phyloP scores from a whole-genome alignment of 2,797 vertebrate genomes.

The Syndactyla subalaris region DNA sequence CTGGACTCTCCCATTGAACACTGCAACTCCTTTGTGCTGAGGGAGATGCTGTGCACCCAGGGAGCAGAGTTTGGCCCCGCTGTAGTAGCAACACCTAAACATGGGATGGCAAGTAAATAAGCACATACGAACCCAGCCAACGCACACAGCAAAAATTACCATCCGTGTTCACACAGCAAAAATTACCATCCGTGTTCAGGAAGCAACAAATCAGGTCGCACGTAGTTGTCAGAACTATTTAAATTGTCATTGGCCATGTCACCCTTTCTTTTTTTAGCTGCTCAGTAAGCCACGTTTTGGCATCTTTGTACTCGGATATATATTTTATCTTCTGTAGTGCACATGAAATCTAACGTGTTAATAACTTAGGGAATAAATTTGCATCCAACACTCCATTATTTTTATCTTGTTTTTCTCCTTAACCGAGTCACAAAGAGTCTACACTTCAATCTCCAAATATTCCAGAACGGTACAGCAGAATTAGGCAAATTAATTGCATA shows the following conservation, averaged over 20 bases:
- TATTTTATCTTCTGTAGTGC: conserved; percentile 20
- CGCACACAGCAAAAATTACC: background rate
- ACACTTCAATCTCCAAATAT: conserved; percentile 28
- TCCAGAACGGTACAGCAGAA: background rate
- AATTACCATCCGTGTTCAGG: background rate
- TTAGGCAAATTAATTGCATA: conserved; percentile 34
- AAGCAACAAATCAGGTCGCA: conserved; percentile 31
- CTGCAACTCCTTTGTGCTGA: background rate
- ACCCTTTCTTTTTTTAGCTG: conserved; percentile 24
- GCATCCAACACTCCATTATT: conserved; percentile 39
- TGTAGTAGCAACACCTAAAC: background rate
- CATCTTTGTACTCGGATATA: conserved; percentile 2
- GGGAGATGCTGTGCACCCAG: background rate
- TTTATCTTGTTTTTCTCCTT: conserved; percentile 61
- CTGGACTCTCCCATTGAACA: background rate
- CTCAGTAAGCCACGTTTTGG: background rate
- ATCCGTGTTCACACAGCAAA: background rate
- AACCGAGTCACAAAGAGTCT: conserved; percentile 32
- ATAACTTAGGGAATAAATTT: conserved; percentile 42
- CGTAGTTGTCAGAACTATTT: background rate
- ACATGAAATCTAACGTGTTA: conserved; percentile 26
- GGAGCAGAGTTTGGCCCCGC: background rate
- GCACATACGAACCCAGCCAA: background rate
- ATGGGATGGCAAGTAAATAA: background rate
- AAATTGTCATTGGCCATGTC: conserved; percentile 18